Conservation (phyloP, 2,113 vertebrate genomes). For the Chiloscyllium plagiosum region DNA sequence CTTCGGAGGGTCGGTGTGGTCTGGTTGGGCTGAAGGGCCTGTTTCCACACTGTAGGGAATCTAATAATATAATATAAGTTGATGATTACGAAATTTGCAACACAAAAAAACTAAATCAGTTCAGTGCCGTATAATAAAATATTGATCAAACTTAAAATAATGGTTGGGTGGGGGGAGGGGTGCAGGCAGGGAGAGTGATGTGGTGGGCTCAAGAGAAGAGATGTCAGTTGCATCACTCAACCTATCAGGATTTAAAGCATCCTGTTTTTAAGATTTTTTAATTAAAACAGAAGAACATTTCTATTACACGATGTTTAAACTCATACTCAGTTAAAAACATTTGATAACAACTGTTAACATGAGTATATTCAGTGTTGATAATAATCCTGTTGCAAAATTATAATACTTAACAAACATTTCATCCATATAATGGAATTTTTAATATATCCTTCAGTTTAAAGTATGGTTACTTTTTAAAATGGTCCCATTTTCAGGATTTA, state of each 20-base stretch:
- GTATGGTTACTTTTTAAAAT: slow-evolving; percentile 2
- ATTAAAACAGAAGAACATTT: neutral
- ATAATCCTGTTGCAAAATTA: neutral
- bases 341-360: neutral
- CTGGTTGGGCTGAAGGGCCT: no score
- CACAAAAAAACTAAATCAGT: neutral
- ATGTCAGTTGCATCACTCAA: neutral
- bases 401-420: neutral
- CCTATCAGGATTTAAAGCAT: neutral
- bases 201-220: no score
- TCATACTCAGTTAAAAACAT: neutral
- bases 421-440: slow-evolving; percentile 8
- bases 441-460: neutral
- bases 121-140: neutral
- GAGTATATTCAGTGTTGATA: neutral
- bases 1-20: no score
- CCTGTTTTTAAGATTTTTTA: neutral
- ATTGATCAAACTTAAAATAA: neutral
- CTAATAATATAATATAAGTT: no score
- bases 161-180: neutral
- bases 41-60: no score
- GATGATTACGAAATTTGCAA: neutral
- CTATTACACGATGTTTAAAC: neutral
- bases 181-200: neutral
- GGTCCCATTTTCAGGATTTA: neutral